Base-by-base conservation (phyloP, 2,888 invertebrate genomes). In the Drosophila fungiperda region DNA sequence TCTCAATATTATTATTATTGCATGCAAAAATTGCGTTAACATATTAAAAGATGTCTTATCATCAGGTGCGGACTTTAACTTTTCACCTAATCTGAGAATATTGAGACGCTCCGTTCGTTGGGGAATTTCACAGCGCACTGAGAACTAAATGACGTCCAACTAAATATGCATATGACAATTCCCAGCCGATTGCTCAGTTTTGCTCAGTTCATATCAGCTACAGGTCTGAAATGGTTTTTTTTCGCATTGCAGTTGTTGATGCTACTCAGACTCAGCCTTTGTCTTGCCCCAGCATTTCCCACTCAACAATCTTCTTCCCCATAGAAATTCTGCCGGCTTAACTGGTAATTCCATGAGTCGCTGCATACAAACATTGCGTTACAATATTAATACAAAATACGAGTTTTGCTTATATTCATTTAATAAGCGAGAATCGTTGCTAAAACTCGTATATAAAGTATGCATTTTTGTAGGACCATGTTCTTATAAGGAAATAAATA, bases 31-130 rank as follows among this genome's bases (percentile, higher is more conserved):
- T 61, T 73, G 71, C 61, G 66, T 74, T 76, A 80, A 59, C 73
- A 70, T 80, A 77, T 75, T 81, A 72, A 81, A 89, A 86, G 82
- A 81, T 77, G 53, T 42, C 58, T 32, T 66, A 54, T 68, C 42
- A 53, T 52, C 52, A 54, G 71, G 67, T 65, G 80, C 58, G 49
- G 68, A 66, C 72, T 65, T 66, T 38, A 68, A 71, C 64, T 73
- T 83, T 72, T 57, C 59, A 38, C 58, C 45, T 49, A 73, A 72
- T 69, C 68, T 77, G 12, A 59, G 48, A 58, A 65, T 61, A 60
- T 50, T 61, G 52, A 12, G 54, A 50, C 7, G 35, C 26, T 54
- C n/a, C 23, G 17, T 17, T 23, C 17, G 15, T 17, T 54, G 11
- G 17, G 9, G 36, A 17, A 36, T 26, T 36, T 26, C 12, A 54